phyloP scores from a whole-genome alignment of 2,113 vertebrate genomes.

The Datnioides undecimradiatus region DNA sequence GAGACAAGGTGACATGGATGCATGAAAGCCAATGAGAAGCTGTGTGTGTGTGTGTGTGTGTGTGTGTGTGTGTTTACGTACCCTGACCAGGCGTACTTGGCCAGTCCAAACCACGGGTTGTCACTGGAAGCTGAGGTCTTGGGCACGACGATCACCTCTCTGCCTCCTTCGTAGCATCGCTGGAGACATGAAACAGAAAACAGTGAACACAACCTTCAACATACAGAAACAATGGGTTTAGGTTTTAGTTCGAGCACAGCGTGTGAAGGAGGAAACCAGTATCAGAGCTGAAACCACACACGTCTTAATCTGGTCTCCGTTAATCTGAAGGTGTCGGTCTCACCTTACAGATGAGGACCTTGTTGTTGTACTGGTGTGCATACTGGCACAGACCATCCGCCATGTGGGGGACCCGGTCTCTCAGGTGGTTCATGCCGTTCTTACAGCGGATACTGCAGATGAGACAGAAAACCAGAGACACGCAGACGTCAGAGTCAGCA shows the following conservation, averaged over 20 bases:
- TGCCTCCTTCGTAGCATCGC: conserved; percentile 87
- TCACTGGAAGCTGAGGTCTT: conserved; percentile 86
- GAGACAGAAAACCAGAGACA: background rate
- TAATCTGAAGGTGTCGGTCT: background rate
- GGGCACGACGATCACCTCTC: conserved; percentile 85
- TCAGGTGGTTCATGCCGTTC: conserved; percentile 88
- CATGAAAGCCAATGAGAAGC: background rate
- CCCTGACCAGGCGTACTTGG: conserved; percentile 89
- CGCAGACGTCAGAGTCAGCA: background rate
- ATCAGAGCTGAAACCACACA: background rate
- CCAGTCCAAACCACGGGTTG: conserved; percentile 86
- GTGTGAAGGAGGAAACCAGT: background rate
- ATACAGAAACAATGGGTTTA: background rate
- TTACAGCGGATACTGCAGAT: conserved; percentile 83
- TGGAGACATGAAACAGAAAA: conserved; percentile 41
- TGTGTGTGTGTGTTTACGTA: conserved; percentile 56
- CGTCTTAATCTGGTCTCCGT: background rate
- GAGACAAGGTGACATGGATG: background rate
- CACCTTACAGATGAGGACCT: conserved; percentile 89
- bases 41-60: conserved; percentile 2
- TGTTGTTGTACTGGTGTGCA: conserved; percentile 88
- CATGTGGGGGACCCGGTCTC: conserved; percentile 84
- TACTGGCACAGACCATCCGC: conserved; percentile 87
- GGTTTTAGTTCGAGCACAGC: no score
- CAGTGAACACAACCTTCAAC: background rate